Evolutionary conservation across 2,888 invertebrate genomes (phyloP), one percentile per base, ranked within the genome.

Genomic region (Dexiosoma caninum): DNA sequence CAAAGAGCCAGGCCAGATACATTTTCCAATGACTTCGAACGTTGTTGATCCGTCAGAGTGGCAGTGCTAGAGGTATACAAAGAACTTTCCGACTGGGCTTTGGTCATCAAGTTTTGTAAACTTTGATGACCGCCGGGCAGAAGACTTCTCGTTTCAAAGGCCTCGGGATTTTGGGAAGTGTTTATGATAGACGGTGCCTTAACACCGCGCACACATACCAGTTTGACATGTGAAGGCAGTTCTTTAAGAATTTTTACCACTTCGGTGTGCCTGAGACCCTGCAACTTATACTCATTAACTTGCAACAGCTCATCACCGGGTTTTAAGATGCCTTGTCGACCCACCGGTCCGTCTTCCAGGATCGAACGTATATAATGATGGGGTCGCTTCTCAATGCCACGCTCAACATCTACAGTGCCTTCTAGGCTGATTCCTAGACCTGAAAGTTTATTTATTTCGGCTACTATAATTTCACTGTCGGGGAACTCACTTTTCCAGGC

Each of bases 301-400:
- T 98, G 95, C 80, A 99, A 92, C 37, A 99, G 92, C 91, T 99
- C 99, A 90, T 99, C 99, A 12, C 99, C 98, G 70, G 98, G 96
- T 86, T 93, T 93, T n/a, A 99, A 92, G 75, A 94, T 93, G 2
- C 96, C 97, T 88, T 97, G 97, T 84, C 94, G 93, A 1, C 98
- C 99, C 0, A 99, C 98, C 0, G 99, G 99, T 3, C 99, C 99
- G 87, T 98, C 97, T 8, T 97, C 95, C 78, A 98, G 92, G 84
- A 99, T 98, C 35, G 97, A 97, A 84, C 99, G 93, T 86, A 99
- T 98, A 89, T 98, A 99, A 91, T 99, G 99, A 91, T 98, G 98
- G n/a, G 99, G 99, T 85, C 98, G 93, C 44, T 98, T 94, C 91
- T 99, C 99, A 84, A 96, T 94, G 2, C 99, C 99, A 85, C 96